Conservation (phyloP, 1,140 invertebrate species). For the Zaprionus ghesquierei region DNA sequence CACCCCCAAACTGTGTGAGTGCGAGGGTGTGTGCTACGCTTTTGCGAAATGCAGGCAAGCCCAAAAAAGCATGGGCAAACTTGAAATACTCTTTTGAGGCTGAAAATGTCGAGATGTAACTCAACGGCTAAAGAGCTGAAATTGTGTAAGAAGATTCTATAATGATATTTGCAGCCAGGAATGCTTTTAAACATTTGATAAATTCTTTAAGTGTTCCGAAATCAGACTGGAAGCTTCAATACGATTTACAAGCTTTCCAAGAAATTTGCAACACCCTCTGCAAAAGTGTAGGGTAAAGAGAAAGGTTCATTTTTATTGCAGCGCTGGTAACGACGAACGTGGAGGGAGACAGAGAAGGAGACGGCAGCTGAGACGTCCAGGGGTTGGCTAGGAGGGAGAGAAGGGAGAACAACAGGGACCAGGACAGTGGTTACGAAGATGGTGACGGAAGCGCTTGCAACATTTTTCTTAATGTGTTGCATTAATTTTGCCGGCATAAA, state of each 20-base stretch:
- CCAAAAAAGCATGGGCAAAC: background rate
- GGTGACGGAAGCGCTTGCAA: conserved; percentile 42
- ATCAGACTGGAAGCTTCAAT: background rate
- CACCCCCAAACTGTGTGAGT: background rate
- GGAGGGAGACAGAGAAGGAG: background rate
- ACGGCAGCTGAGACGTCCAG: background rate
- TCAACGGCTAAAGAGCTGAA: background rate
- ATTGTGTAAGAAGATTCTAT: background rate
- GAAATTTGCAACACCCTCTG: background rate
- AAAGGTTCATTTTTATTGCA: conserved; percentile 22
- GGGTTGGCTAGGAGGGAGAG: background rate
- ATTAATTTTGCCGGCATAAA: conserved; percentile 70
- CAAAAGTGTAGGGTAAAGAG: conserved; percentile 11
- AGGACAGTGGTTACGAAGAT: background rate
- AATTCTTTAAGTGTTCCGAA: background rate
- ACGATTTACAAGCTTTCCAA: background rate
- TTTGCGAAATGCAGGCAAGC: background rate
- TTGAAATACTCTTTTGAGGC: background rate
- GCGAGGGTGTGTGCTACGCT: background rate
- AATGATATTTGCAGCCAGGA: background rate
- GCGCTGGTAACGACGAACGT: conserved; percentile 7
- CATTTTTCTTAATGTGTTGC: conserved; percentile 76
- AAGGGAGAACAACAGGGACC: background rate
- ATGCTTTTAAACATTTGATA: background rate
- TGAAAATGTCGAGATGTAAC: background rate